A percentile compares a stretch with the other conserved stretches of the same genome.
phyloP scores from a whole-genome alignment of 2,797 vertebrate genomes.

The Muraenolepis orangiensis region DNA sequence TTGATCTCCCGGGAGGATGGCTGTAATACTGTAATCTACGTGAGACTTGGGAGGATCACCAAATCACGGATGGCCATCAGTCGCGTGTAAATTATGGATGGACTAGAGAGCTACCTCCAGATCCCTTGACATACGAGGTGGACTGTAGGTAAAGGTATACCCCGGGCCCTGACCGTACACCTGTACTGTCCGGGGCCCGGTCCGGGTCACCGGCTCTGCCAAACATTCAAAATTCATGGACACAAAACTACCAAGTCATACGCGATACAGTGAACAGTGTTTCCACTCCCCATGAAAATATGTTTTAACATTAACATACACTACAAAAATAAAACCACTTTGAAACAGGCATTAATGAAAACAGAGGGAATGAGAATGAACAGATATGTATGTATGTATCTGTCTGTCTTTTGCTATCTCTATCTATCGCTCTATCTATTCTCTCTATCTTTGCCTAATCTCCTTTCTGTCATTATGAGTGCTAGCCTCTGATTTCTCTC shows the following conservation, averaged over 20 bases:
- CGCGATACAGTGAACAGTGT: not conserved
- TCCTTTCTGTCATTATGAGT: no score
- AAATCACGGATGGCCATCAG: conserved; percentile 41
- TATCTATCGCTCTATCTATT: not conserved
- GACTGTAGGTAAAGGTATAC: conserved; percentile 8
- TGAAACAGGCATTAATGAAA: not conserved
- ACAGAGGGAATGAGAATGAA: not conserved
- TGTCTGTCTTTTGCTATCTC: not conserved
- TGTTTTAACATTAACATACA: not conserved
- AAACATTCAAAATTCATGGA: not conserved
- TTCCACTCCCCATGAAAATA: not conserved
- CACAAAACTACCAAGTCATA: not conserved
- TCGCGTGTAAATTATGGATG: conserved; percentile 57
- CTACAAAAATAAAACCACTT: not conserved
- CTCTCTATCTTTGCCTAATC: not conserved
- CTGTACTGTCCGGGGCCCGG: not conserved
- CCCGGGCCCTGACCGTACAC: not conserved
- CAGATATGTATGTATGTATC: not conserved
- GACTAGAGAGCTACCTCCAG: not conserved
- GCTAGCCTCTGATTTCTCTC: not conserved
- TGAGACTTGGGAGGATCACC: conserved; percentile 24
- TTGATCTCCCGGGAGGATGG: conserved; percentile 24
- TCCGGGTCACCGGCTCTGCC: not conserved
- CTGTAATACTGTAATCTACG: conserved; percentile 37
- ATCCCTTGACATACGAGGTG: not conserved